Percentiles rank a stretch among this genome's conserved stretches.
phyloP scores from a whole-genome alignment of 2,797 vertebrate genomes.

The Dermochelys coriacea region DNA sequence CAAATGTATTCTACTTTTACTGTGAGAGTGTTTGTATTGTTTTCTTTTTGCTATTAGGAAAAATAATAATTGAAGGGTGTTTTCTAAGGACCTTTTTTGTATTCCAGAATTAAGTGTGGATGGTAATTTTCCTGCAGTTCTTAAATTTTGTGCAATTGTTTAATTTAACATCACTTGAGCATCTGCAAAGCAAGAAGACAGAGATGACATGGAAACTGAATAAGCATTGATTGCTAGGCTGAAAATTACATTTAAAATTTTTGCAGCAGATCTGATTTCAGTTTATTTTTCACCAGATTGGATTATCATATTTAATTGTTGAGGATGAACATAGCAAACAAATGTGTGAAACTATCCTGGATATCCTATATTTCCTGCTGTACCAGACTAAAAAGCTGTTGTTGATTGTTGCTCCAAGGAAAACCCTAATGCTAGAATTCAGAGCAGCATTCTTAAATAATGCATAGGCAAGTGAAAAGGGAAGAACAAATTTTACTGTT shows the following conservation, averaged over 20 bases:
- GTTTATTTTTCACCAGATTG: slow-evolving; percentile 78
- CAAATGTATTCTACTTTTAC: slow-evolving; percentile 61
- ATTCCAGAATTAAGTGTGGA: slow-evolving; percentile 76
- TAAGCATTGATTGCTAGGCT: slow-evolving; percentile 82
- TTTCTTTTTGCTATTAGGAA: slow-evolving; percentile 73
- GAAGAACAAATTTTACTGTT: slow-evolving; percentile 71
- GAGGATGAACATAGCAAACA: slow-evolving; percentile 32
- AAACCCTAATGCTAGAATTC: slow-evolving; percentile 55
- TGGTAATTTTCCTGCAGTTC: slow-evolving; percentile 79
- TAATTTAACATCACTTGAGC: slow-evolving; percentile 80
- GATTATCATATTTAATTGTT: slow-evolving; percentile 80
- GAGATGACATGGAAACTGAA: slow-evolving; percentile 77
- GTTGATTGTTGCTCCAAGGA: slow-evolving; percentile 62
- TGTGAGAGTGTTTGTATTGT: slow-evolving; percentile 65
- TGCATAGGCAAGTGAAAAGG: slow-evolving; percentile 59
- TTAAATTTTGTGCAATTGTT: slow-evolving; percentile 80
- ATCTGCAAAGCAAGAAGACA: slow-evolving; percentile 78
- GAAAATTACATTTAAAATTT: slow-evolving; percentile 80
- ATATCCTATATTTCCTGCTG: slow-evolving; percentile 48
- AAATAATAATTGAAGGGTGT: slow-evolving; percentile 69
- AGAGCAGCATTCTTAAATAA: slow-evolving; percentile 77
- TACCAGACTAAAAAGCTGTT: slow-evolving; percentile 17
- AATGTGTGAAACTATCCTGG: slow-evolving; percentile 67
- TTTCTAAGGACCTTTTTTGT: slow-evolving; percentile 78
- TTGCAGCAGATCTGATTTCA: slow-evolving; percentile 79